Percentiles rank a stretch among this genome's conserved stretches.
phyloP scores from a whole-genome alignment of 2,113 vertebrate species.

The Apodemus sylvaticus region DNA sequence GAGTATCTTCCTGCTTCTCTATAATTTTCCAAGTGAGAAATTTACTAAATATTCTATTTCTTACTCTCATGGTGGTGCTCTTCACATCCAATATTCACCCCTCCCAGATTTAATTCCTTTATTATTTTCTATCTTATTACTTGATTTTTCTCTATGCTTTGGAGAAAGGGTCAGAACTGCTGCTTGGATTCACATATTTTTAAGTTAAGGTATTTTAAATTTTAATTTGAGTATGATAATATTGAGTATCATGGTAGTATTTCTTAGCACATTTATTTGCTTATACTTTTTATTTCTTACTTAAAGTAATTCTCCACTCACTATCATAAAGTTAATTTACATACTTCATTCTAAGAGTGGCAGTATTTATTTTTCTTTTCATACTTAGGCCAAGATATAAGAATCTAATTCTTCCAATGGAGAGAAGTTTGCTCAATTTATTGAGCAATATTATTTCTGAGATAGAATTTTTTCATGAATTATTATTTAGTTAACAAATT shows the following conservation, averaged over 20 bases:
- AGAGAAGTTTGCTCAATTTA: background rate
- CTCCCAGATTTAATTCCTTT: background rate
- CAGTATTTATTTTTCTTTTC: background rate
- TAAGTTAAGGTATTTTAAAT: background rate
- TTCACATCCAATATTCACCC: background rate
- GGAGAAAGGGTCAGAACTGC: background rate
- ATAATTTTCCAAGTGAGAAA: background rate
- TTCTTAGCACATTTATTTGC: background rate
- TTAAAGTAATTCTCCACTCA: background rate
- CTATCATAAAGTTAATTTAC: background rate
- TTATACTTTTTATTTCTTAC: background rate
- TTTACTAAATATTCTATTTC: background rate
- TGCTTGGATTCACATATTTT: background rate
- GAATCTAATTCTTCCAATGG: background rate
- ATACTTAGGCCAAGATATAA: background rate
- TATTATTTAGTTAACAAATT: background rate
- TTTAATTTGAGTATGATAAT: background rate
- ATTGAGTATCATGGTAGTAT: background rate
- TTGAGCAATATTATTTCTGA: background rate
- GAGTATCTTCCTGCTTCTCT: background rate
- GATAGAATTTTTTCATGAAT: background rate
- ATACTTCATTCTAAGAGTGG: background rate
- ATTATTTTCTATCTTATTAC: background rate
- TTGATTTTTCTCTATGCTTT: background rate
- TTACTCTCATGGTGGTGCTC: background rate